Evolutionary conservation across 2,113 vertebrate species (phyloP).

Genomic region (Neogale vison): DNA sequence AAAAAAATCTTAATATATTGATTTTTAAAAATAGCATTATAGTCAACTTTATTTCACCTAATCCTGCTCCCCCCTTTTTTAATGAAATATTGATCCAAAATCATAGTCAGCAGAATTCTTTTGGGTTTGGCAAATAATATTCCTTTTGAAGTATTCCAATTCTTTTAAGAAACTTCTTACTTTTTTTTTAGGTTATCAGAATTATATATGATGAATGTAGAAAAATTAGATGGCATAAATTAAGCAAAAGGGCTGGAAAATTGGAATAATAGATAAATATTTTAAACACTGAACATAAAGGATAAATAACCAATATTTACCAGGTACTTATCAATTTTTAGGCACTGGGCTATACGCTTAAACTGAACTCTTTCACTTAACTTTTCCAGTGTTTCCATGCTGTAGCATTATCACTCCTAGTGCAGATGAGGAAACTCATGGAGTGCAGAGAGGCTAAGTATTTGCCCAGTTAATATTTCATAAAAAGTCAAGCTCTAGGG

Average conservation of each 20-base stretch:
- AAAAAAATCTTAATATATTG: background rate
- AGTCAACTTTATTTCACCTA: background rate
- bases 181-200: slow-evolving; percentile 10
- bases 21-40: background rate
- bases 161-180: slow-evolving; percentile 26
- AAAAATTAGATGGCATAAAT: background rate
- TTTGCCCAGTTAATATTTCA: background rate
- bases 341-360: background rate
- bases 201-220: slow-evolving; percentile 16
- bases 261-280: background rate
- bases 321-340: slow-evolving; percentile 14
- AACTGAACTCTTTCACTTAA: slow-evolving; percentile 27
- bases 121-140: background rate
- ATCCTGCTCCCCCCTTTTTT: background rate
- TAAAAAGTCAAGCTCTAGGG: background rate
- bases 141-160: background rate
- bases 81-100: background rate
- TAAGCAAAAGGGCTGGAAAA: background rate
- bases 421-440: background rate
- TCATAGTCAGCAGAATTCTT: background rate
- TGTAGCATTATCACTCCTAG: background rate
- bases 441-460: slow-evolving; percentile 16
- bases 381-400: background rate
- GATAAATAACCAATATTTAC: background rate
- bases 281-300: background rate